Evolutionary conservation across 1,140 invertebrate genomes (phyloP).

Genomic region (Trigoniulus corallinus): DNA sequence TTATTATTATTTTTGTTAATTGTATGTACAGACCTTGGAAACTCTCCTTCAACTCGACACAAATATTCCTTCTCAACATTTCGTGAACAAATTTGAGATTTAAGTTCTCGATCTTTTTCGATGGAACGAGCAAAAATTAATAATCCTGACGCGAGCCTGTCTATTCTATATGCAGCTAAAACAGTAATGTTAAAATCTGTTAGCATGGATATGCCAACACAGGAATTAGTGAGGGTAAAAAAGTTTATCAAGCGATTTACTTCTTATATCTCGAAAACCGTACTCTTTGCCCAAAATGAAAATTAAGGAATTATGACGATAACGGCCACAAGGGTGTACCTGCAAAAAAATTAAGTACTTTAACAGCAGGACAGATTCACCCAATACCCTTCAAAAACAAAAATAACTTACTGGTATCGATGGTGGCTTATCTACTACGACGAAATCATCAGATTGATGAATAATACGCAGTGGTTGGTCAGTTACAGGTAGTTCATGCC

Average conservation of each 20-base stretch:
- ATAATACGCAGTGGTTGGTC: conserved; percentile 85
- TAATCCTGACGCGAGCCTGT: conserved; percentile 47
- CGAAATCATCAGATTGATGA: conserved; percentile 90
- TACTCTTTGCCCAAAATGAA: conserved; percentile 94
- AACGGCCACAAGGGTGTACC: conserved; percentile 93
- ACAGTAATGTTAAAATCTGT: conserved; percentile 6
- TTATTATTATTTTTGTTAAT: neutral
- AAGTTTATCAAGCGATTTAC: conserved; percentile 52
- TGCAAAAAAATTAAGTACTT: no score
- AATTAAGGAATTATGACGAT: conserved; percentile 87
- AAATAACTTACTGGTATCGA: conserved; percentile 70
- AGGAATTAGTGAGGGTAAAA: neutral
- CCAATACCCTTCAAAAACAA: neutral
- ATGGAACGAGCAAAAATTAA: conserved; percentile 82
- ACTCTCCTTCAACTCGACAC: conserved; percentile 87
- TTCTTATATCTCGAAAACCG: conserved; percentile 80
- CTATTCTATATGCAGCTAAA: conserved; percentile 33
- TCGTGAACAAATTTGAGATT: conserved; percentile 80
- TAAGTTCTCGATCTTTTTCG: conserved; percentile 79
- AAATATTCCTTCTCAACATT: conserved; percentile 93
- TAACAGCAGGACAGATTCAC: conserved; percentile 26
- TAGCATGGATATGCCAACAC: neutral
- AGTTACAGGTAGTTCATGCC: conserved; percentile 95
- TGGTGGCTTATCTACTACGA: conserved; percentile 98
- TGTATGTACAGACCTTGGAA: conserved; percentile 62